Evolutionary conservation across 2,113 vertebrate genomes (phyloP).

Genomic region (Pongo abelii): DNA sequence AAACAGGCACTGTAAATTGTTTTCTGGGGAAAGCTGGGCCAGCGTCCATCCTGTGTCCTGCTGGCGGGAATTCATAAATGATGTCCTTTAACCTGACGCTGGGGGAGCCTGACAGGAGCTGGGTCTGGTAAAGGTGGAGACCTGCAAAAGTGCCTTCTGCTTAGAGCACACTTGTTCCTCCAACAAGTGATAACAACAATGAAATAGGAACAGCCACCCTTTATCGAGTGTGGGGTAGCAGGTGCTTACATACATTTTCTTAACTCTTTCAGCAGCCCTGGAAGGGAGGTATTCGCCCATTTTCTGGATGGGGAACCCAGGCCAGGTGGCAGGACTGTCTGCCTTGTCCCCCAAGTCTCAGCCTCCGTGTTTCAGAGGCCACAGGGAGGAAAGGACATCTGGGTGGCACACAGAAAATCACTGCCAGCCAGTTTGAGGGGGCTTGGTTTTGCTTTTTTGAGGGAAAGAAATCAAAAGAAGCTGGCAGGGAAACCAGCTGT

Average conservation of each 20-base stretch:
- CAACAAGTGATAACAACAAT: neutral
- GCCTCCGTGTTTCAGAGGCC: neutral
- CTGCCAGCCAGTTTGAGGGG: neutral
- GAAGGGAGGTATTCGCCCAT: neutral
- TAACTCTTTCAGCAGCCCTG: neutral
- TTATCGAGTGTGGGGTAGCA: conserved; percentile 34
- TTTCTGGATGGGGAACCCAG: neutral
- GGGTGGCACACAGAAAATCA: neutral
- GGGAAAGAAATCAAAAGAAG: neutral
- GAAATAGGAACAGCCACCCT: conserved; percentile 27
- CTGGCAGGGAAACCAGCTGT: neutral
- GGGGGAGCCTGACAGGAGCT: neutral
- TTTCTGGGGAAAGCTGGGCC: neutral
- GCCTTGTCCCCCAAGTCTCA: neutral
- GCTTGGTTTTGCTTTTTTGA: neutral
- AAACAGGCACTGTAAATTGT: neutral
- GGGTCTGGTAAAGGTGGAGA: neutral
- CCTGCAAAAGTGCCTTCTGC: neutral
- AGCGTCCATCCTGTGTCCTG: neutral
- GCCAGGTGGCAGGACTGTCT: neutral
- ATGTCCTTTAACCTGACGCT: neutral
- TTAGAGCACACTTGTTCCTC: neutral
- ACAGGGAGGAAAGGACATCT: neutral
- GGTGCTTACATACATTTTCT: neutral
- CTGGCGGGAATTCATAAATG: neutral